Percentiles rank a stretch among this genome's conserved stretches.
Evolutionary conservation across 2,113 vertebrate genomes (phyloP).

Genomic region (Alexandromys fortis): DNA sequence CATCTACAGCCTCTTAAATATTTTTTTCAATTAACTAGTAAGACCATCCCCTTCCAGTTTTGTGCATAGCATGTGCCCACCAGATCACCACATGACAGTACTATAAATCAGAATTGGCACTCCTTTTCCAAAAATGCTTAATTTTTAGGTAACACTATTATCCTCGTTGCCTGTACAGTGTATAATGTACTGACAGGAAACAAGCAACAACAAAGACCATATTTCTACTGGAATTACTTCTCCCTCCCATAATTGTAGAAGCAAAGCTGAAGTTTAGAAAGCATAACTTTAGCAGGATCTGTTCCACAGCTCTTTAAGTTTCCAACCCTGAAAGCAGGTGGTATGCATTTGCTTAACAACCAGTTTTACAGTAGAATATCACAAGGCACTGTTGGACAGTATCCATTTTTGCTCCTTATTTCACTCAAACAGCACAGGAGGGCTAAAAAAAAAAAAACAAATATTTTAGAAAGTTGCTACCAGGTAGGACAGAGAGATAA

Average conservation of each 20-base stretch:
- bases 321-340: not conserved
- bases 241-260: constrained; percentile 71
- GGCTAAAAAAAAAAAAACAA: constrained; percentile 3
- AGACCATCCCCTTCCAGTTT: not conserved
- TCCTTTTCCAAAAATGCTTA: constrained; percentile 69
- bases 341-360: constrained; percentile 56
- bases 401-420: constrained; percentile 34
- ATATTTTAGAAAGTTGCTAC: constrained; percentile 39
- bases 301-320: constrained; percentile 46
- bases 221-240: constrained; percentile 85
- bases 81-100: not conserved
- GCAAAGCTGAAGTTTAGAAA: constrained; percentile 67
- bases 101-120: constrained; percentile 42
- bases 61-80: not conserved
- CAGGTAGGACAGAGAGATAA: constrained; percentile 44
- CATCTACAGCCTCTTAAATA: not conserved
- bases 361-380: constrained; percentile 56
- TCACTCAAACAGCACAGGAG: constrained; percentile 48
- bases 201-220: constrained; percentile 77
- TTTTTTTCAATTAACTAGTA: not conserved
- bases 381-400: constrained; percentile 21
- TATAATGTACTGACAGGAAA: constrained; percentile 80
- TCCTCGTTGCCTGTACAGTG: constrained; percentile 67
- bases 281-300: not conserved
- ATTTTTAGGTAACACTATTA: constrained; percentile 75